These are phyloP conservation scores for Actinopyga echinites DNA, from an alignment of 53 echinoderm and acorn worm species.

Conservation along the genomic window DNA sequence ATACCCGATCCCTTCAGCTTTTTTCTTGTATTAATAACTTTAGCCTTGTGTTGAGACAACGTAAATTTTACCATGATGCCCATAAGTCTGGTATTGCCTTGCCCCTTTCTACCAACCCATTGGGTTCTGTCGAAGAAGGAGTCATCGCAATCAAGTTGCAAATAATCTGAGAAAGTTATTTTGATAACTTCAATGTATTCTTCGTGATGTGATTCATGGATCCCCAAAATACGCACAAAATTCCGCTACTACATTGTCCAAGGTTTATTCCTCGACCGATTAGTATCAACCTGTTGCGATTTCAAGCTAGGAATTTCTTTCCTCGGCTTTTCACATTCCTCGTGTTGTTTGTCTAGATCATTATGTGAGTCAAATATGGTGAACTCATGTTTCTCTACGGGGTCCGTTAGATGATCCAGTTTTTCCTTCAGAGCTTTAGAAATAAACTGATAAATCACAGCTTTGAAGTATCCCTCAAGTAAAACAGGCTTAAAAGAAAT, in stretches of 20 bases:
- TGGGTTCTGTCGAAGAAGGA: constrained; percentile 16
- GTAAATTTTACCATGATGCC: not conserved
- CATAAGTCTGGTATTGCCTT: not conserved
- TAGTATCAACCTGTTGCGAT: not conserved
- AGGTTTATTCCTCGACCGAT: not conserved
- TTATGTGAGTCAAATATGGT: too few relatives aligned
- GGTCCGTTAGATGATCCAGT: too few relatives aligned
- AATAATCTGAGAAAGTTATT: not conserved
- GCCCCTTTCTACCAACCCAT: not conserved
- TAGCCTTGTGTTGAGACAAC: not conserved
- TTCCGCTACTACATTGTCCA: not conserved
- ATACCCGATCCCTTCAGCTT: not conserved
- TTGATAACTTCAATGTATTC: not conserved
- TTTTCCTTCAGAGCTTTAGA: too few relatives aligned
- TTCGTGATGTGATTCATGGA: not conserved
- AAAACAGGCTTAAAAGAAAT: too few relatives aligned
- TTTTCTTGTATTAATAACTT: not conserved
- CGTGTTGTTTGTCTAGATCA: not conserved
- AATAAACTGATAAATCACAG: too few relatives aligned
- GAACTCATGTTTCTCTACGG: too few relatives aligned
- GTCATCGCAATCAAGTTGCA: not conserved
- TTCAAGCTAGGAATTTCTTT: not conserved
- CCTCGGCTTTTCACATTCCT: constrained; percentile 1
- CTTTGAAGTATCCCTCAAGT: too few relatives aligned
- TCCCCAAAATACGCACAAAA: not conserved